Conservation (phyloP, 1,140 invertebrate genomes). For the Lucilia cuprina region DNA sequence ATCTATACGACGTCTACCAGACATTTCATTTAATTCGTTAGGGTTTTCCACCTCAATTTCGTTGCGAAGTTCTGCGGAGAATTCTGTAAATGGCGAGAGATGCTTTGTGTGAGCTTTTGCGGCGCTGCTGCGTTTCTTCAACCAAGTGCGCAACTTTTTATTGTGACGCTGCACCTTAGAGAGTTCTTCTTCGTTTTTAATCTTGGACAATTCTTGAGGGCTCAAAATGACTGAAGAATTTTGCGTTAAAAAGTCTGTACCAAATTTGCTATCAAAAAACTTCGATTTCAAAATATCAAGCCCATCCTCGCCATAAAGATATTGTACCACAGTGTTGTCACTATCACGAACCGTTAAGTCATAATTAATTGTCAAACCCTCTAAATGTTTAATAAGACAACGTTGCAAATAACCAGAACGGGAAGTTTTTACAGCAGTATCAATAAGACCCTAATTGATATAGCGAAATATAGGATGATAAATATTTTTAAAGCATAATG, state of each 20-base stretch:
- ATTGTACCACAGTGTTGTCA: conserved; percentile 94
- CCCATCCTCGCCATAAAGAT: conserved; percentile 98
- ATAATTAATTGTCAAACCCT: conserved; percentile 90
- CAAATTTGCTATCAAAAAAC: conserved; percentile 80
- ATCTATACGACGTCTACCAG: conserved; percentile 53
- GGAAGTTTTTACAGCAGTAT: conserved; percentile 92
- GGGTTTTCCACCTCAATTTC: conserved; percentile 54
- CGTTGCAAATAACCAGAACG: conserved; percentile 97
- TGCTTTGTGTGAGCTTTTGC: background rate
- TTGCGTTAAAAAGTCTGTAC: conserved; percentile 79
- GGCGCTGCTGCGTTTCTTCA: conserved; percentile 59
- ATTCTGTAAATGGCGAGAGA: conserved; percentile 49
- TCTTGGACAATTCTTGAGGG: conserved; percentile 46
- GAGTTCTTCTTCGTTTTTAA: conserved; percentile 66
- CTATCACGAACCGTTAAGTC: conserved; percentile 95
- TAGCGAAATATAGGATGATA: background rate
- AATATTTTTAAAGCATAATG: background rate
- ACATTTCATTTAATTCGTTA: conserved; percentile 54
- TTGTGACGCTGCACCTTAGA: conserved; percentile 67
- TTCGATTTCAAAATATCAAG: conserved; percentile 89
- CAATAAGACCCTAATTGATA: conserved; percentile 71
- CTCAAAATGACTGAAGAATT: conserved; percentile 74
- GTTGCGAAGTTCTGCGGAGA: conserved; percentile 54
- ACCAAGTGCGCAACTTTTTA: conserved; percentile 69
- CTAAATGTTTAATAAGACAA: conserved; percentile 97